Conservation (phyloP, 2,797 vertebrate genomes). For the Triplophysa yarkandensis region DNA sequence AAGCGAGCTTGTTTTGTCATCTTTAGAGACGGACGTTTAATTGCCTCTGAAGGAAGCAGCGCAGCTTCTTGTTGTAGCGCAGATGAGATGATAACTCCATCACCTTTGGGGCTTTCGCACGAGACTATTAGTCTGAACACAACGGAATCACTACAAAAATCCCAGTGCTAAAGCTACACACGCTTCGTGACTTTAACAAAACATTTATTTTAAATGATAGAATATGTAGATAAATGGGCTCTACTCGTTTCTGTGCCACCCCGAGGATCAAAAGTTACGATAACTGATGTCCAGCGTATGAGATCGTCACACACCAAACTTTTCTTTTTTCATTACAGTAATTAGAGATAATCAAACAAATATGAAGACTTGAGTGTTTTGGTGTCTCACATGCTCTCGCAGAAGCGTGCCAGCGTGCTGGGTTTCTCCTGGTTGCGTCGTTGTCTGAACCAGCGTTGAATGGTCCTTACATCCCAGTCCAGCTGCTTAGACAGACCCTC, state of each 20-base stretch:
- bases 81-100: conserved; percentile 34
- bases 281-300: no score
- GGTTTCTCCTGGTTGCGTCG: conserved; percentile 98
- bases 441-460: conserved; percentile 97
- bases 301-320: no score
- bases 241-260: background rate
- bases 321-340: no score
- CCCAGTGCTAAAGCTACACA: background rate
- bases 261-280: background rate
- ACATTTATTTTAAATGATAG: no score
- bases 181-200: no score
- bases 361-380: background rate
- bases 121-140: background rate
- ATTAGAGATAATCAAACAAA: no score
- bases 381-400: conserved; percentile 94
- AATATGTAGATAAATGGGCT: no score
- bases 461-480: conserved; percentile 97
- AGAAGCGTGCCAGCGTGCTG: conserved; percentile 92
- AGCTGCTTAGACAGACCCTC: conserved; percentile 98
- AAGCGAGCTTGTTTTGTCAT: conserved; percentile 36
- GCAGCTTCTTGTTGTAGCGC: conserved; percentile 16
- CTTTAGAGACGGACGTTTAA: conserved; percentile 34
- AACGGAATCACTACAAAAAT: background rate
- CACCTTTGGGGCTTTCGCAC: conserved; percentile 24
- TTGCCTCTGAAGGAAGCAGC: conserved; percentile 29